Evolutionary conservation across 2,113 vertebrate genomes (phyloP), one percentile per base, ranked within the genome.

Genomic region (Aleadryas rufinucha): DNA sequence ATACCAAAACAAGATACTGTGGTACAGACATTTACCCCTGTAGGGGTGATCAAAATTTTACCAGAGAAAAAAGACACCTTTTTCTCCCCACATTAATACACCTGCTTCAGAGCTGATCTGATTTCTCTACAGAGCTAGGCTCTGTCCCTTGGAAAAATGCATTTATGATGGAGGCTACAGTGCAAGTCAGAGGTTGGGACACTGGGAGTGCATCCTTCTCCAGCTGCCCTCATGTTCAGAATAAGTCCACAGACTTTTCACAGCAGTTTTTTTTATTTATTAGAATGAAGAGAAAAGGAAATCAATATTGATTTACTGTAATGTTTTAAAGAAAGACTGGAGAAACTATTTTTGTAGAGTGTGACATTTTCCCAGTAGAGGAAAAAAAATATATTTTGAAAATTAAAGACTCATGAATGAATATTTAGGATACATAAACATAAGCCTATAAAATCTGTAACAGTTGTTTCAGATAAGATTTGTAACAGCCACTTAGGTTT

Each of bases 401-500:
- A 97, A 97, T 97, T 97, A 95, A 97, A 87, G 94, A 95, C 95
- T 96, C 87, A 91, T 93, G 59, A 97, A 94, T 96, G 65, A 97
- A 96, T 96, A 96, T 84, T 97, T 97, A 94, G 49, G 78, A 63
- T 94, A 96, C 39, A 71, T 87, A 79, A 93, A 86, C 13, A 77
- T 70, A 82, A 35, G 63, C 45, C 89, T 44, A 31, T 45, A 66
- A 79, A 76, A 47, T 78, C 61, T 66, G 31, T 60, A 54, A 45
- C 27, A 68, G 64, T 84, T 84, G 37, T n/a, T 95, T 87, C 66
- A 82, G 68, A 59, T 83, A 70, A 94, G 76, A 45, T 49, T 89
- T 76, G 49, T 65, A 69, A 80, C 49, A 83, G 26, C 16, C 37
- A 88, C 26, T 83, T 61, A 61, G 20, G 30, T 80, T 91, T 94